Evolutionary conservation across 1,140 invertebrate species (phyloP).

Genomic region (Papilio glaucus): DNA sequence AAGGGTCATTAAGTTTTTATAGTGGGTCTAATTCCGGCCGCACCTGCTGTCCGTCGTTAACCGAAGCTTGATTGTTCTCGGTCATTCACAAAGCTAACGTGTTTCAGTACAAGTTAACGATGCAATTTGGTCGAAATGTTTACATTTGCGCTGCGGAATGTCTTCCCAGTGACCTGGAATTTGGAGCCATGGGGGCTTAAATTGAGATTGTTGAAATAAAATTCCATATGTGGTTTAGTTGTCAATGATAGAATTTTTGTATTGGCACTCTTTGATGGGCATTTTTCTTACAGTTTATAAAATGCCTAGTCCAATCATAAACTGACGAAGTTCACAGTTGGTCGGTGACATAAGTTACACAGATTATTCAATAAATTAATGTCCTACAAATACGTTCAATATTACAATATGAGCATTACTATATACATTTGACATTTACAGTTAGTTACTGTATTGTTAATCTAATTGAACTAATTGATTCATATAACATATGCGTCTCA

Average conservation of each 20-base stretch:
- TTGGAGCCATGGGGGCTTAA: no score
- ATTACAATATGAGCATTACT: not conserved
- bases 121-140: slow-evolving; percentile 15
- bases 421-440: not conserved
- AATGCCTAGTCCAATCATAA: no score
- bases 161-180: not conserved
- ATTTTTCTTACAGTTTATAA: no score
- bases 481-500: not conserved
- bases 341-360: no score
- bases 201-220: no score
- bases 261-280: no score
- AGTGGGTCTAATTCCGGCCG: not conserved
- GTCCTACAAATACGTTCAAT: not conserved
- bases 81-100: not conserved
- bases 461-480: not conserved
- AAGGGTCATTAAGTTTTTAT: slow-evolving; percentile 21
- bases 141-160: not conserved
- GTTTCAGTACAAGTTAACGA: slow-evolving; percentile 4
- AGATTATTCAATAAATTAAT: no score
- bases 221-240: no score
- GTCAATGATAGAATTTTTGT: no score
- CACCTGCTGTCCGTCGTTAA: slow-evolving; percentile 4
- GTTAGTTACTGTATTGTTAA: not conserved
- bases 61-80: not conserved
- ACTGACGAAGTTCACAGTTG: no score